Base-by-base conservation (phyloP, 2,113 vertebrate species). In the Recurvirostra avosetta region DNA sequence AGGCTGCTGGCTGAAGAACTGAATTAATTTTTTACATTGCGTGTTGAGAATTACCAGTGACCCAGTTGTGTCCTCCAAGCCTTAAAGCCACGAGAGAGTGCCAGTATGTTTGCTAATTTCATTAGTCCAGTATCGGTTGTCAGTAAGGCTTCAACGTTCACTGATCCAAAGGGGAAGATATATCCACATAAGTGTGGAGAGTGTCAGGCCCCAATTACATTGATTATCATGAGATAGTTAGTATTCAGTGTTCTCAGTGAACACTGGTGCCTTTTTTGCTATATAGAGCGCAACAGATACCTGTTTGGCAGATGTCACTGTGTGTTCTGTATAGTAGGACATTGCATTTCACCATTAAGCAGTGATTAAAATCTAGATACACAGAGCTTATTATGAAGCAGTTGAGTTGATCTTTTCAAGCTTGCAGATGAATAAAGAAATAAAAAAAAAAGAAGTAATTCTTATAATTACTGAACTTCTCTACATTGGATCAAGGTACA, bases 161-260 rank as follows among this genome's bases (percentile, higher is more conserved):
- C n/a, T 59, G 52, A 41, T 53, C 49, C 30, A 15, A 45, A 21
- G 0, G 20, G 13, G 19, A 47, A 43, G 55, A 22, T 4, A 6
- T 0, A 30, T 2, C 9, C 56, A 20, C 36, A 6, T 26, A 30
- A 12, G 16, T 50, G 10, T 40, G 27, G n/a, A 21, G 61, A 20
- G 34, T 3, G 16, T 2, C 23, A 15, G 52, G 36, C 50, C 43
- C 29, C 47, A 41, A 0, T 10, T 9, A 1, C 1, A 0, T 0
- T 20, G 38, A 1, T 27, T 32, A 0, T 38, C 3, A 5, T 15
- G 41, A 5, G 15, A 1, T 3, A 22, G 22, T 88, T 53, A 13
- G 15, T 16, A 34, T 10, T 38, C 19, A 26, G 22, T 50, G 49
- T 25, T 50, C 49, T 50, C 49, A 50, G 53, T 41, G 38, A 34